These are phyloP conservation scores for Eupristina koningsbergeri DNA, from an alignment of 1,140 invertebrate species.

Conservation along the genomic window DNA sequence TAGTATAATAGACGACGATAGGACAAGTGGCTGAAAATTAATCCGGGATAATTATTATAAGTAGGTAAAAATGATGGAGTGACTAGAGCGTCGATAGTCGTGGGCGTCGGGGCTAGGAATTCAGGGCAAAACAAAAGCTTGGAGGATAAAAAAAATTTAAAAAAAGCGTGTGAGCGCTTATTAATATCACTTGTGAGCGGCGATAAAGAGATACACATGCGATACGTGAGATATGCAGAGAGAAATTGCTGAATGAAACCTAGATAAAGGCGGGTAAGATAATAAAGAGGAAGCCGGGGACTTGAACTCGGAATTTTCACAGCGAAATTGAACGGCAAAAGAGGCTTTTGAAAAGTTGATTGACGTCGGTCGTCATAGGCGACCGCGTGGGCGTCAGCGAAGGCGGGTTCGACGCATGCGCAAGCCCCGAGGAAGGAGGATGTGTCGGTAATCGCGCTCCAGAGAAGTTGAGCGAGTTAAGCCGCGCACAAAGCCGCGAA, in stretches of 20 bases:
- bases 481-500: slow-evolving; percentile 54
- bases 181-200: background rate
- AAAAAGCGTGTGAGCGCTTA: background rate
- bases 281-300: slow-evolving; percentile 9
- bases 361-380: slow-evolving; percentile 14
- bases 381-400: too few species aligned
- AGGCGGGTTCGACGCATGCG: background rate
- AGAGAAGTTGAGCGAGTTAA: slow-evolving; percentile 56
- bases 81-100: too few species aligned
- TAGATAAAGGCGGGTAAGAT: background rate
- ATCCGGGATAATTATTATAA: too few species aligned
- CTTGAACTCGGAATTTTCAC: slow-evolving; percentile 13
- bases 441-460: background rate
- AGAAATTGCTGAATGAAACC: background rate
- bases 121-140: too few species aligned
- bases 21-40: too few species aligned
- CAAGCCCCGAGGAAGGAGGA: background rate
- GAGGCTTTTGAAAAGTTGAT: slow-evolving; percentile 35
- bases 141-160: too few species aligned
- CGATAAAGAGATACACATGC: background rate
- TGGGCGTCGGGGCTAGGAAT: too few species aligned
- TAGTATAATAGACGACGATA: too few species aligned
- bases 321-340: background rate
- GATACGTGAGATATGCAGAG: too few species aligned
- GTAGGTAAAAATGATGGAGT: too few species aligned